Evolutionary conservation across 2,797 vertebrate species (phyloP).

Genomic region (Lepidocolaptes lacrymiger): DNA sequence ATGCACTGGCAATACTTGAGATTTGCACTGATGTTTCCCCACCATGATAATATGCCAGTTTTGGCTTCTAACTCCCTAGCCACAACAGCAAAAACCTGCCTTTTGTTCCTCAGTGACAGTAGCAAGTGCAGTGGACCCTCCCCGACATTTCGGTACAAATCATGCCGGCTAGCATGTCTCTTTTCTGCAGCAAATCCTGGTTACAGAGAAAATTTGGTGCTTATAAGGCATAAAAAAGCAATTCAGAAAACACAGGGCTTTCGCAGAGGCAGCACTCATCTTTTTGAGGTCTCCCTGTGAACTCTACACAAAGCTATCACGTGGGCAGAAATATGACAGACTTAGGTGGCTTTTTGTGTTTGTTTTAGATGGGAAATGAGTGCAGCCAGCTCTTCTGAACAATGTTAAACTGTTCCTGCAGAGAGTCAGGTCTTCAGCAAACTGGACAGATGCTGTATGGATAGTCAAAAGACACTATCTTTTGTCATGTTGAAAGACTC

Average conservation of each 20-base stretch:
- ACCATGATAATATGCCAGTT: not conserved
- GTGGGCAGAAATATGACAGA: not conserved
- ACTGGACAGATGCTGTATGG: slow-evolving; percentile 17
- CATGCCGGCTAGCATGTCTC: not conserved
- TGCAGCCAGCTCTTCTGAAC: not conserved
- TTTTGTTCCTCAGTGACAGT: not conserved
- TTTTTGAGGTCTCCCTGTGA: not conserved
- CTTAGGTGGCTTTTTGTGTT: not conserved
- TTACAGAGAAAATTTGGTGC: not conserved
- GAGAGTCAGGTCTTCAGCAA: not conserved
- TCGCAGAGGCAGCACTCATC: not conserved
- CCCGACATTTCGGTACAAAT: not conserved
- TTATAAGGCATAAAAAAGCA: not conserved
- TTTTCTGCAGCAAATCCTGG: not conserved
- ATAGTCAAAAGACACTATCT: slow-evolving; percentile 4
- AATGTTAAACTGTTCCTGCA: not conserved
- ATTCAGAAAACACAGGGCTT: not conserved
- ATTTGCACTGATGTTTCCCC: not conserved
- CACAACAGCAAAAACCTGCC: not conserved
- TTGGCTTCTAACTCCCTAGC: not conserved
- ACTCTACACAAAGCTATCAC: not conserved
- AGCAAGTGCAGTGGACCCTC: not conserved
- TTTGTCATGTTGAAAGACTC: slow-evolving; percentile 49
- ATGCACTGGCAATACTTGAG: not conserved
- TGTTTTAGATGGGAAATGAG: not conserved